Conservation (phyloP, 2,113 vertebrate genomes). For the Gopherus evgoodei region DNA sequence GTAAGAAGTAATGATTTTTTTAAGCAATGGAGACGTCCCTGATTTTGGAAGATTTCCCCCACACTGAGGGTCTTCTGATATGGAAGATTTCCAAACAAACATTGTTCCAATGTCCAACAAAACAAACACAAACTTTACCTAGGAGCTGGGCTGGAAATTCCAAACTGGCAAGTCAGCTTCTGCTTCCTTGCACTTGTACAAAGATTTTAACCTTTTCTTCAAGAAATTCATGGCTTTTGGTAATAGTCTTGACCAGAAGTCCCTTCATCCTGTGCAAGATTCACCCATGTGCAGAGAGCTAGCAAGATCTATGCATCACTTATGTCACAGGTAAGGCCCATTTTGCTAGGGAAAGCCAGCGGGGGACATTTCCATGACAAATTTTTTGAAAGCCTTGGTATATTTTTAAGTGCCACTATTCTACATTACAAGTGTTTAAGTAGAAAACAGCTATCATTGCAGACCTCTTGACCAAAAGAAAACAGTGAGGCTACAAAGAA, state of each 20-base stretch:
- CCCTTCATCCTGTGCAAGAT: background rate
- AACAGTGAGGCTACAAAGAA: background rate
- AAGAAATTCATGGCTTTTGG: background rate
- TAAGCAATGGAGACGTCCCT: background rate
- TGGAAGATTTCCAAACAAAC: conserved; percentile 20
- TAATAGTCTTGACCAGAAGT: background rate
- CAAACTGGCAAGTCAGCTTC: background rate
- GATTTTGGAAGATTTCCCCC: conserved; percentile 22
- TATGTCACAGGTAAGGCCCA: background rate
- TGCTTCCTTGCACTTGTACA: background rate
- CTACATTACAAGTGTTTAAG: background rate
- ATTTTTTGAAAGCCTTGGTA: background rate
- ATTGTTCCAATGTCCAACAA: conserved; percentile 4
- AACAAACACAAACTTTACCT: background rate
- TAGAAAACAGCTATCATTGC: background rate
- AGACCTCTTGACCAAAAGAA: background rate
- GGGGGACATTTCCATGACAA: background rate
- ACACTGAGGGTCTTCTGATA: conserved; percentile 22
- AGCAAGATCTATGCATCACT: background rate
- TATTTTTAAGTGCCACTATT: background rate
- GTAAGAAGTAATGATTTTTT: background rate
- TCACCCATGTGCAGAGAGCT: background rate
- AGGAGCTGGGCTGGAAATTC: background rate
- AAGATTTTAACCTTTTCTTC: background rate
- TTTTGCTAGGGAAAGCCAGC: background rate